A percentile compares a stretch with the other conserved stretches of the same genome.
phyloP scores from a whole-genome alignment of 2,888 invertebrate species.

The Tiphia femorata region DNA sequence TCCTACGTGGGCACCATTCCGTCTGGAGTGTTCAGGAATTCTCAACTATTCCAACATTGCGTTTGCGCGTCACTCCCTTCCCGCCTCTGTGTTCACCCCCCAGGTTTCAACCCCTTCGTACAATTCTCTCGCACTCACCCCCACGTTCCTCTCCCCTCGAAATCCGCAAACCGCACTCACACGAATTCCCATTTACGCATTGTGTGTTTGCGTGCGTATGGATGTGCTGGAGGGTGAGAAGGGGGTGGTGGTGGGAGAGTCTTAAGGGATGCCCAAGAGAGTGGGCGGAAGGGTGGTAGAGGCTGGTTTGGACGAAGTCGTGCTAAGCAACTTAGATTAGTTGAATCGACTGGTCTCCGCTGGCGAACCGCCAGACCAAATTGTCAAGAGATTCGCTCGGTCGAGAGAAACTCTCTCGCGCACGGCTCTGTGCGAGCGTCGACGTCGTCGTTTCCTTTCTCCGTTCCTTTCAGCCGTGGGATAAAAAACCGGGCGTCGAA shows the following conservation, averaged over 20 bases:
- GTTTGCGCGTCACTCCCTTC: no score
- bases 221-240: background rate
- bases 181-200: background rate
- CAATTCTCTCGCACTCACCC: no score
- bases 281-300: slow-evolving; percentile 31
- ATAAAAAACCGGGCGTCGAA: no score
- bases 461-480: slow-evolving; percentile 24
- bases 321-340: slow-evolving; percentile 66
- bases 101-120: no score
- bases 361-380: slow-evolving; percentile 63
- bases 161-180: no score
- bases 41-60: no score
- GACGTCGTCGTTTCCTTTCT: slow-evolving; percentile 25
- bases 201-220: background rate
- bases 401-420: no score
- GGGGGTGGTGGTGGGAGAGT: slow-evolving; percentile 27
- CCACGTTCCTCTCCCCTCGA: no score
- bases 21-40: no score
- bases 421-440: slow-evolving; percentile 26
- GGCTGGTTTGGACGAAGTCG: slow-evolving; percentile 54
- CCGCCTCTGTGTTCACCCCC: no score
- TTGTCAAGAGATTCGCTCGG: slow-evolving; percentile 62
- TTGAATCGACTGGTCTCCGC: slow-evolving; percentile 62
- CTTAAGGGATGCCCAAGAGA: slow-evolving; percentile 35
- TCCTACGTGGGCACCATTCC: no score